Base-by-base conservation (phyloP, 2,888 invertebrate species). In the Coelopa pilipes region DNA sequence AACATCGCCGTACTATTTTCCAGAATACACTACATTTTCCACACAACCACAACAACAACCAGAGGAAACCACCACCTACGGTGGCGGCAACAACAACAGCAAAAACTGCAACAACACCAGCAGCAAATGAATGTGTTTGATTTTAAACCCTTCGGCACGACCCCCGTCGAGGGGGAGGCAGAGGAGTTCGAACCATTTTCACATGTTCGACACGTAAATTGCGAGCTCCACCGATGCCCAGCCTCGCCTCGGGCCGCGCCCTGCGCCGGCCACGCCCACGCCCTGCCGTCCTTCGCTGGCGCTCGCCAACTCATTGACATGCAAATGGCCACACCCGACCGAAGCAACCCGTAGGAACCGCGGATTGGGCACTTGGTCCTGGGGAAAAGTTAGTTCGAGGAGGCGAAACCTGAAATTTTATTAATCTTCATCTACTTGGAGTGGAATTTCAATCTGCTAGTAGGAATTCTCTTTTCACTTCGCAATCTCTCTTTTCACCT, bases 131-230 rank as follows among this genome's bases (percentile, higher is more conserved):
- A 65, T 71, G 71, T 71, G 65, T 71, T 71, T 71, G 63, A 71
- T 71, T 65, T 71, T 65, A 65, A 71, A 47, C 71, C 71, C 71
- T 21, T 45, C 53, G 67, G 24, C 15, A 4, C 70, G 47, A 50
- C 2, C 34, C 9, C 17, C 70, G 59, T 59, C 24, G 46, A 46
- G 60, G 53, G 59, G 47, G 47, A 53, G 71, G 71, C n/a, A n/a
- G 71, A 45, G 55, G 65, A 50, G 65, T 65, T 71, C 45, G 65
- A 71, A 65, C 71, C 71, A 71, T 71, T 71, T 71, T 71, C 71
- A 71, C 71, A 71, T 71, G 71, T 71, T 71, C 65, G 71, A 71
- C 71, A 71, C 71, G 71, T 71, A 71, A 65, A 71, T 71, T 55
- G 72, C 69, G 69, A 62, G 53, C 73, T 68, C 47, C 73, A 60